phyloP scores from a whole-genome alignment of 2,113 vertebrate species.

The Nerophis ophidion region DNA sequence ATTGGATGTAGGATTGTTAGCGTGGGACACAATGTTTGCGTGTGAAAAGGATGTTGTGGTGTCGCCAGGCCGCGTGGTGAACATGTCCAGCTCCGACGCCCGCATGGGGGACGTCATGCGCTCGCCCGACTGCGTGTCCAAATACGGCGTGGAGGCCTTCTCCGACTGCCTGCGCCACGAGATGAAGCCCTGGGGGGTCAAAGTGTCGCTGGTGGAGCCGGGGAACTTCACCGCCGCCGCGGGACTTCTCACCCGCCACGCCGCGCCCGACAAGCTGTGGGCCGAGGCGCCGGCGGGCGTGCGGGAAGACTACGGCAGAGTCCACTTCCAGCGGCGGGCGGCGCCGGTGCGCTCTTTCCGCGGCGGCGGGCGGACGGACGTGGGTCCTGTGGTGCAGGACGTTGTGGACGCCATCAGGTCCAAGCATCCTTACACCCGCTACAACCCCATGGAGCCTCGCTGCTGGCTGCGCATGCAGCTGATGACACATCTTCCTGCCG shows the following conservation, averaged over 20 bases:
- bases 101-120: slow-evolving; percentile 72
- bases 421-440: slow-evolving; percentile 68
- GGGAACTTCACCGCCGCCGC: slow-evolving; percentile 82
- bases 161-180: slow-evolving; percentile 84
- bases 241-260: slow-evolving; percentile 68
- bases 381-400: slow-evolving; percentile 67
- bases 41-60: neutral
- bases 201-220: slow-evolving; percentile 76
- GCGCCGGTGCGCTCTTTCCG: slow-evolving; percentile 74
- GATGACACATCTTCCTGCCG: slow-evolving; percentile 77
- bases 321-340: slow-evolving; percentile 68
- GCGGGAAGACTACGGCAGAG: slow-evolving; percentile 75
- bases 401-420: slow-evolving; percentile 75
- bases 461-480: slow-evolving; percentile 80
- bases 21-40: no score
- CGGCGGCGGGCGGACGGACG: slow-evolving; percentile 67
- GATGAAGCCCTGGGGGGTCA: slow-evolving; percentile 82
- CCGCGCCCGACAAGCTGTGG: slow-evolving; percentile 76
- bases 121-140: slow-evolving; percentile 82
- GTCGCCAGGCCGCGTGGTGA: slow-evolving; percentile 79
- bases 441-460: slow-evolving; percentile 76
- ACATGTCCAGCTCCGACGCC: slow-evolving; percentile 78
- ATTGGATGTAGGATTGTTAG: no score
- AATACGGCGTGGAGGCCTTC: slow-evolving; percentile 81
- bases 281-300: slow-evolving; percentile 51